Conservation (phyloP, 2,113 vertebrate genomes). For the Oxyruncus cristatus region DNA sequence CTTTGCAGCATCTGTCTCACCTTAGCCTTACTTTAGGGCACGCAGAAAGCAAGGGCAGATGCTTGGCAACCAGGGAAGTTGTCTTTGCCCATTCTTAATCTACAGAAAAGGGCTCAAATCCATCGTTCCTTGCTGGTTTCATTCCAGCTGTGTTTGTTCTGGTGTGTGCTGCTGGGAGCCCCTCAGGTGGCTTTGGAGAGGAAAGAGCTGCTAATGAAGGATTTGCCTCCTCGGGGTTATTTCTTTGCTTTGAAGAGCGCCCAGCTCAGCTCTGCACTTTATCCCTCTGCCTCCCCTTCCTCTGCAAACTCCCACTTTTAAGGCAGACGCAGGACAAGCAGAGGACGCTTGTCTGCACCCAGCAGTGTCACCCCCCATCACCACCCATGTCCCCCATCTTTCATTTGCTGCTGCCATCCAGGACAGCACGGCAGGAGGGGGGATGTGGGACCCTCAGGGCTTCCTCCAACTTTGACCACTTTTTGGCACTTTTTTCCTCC, state of each 20-base stretch:
- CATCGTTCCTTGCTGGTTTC: neutral
- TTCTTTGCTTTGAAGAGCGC: neutral
- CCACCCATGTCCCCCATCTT: rapidly evolving
- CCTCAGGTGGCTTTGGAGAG: neutral
- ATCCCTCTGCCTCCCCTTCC: neutral
- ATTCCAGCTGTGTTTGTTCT: neutral
- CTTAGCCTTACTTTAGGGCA: neutral
- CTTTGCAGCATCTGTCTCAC: neutral
- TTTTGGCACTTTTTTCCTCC: neutral
- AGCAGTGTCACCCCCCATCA: neutral
- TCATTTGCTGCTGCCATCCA: neutral
- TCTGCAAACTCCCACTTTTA: neutral
- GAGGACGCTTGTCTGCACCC: neutral
- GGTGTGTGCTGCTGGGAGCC: neutral
- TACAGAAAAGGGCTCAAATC: neutral
- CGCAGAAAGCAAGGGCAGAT: neutral
- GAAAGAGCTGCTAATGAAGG: neutral
- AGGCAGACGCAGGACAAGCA: neutral
- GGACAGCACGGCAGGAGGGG: rapidly evolving
- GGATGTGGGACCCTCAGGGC: neutral
- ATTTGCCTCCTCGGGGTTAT: neutral
- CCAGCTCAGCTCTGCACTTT: slow-evolving; percentile 46
- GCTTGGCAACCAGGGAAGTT: neutral
- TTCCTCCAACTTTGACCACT: neutral
- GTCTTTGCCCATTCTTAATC: neutral